These are phyloP conservation scores for Lophius piscatorius DNA, from an alignment of 2,113 vertebrate species.

Conservation along the genomic window DNA sequence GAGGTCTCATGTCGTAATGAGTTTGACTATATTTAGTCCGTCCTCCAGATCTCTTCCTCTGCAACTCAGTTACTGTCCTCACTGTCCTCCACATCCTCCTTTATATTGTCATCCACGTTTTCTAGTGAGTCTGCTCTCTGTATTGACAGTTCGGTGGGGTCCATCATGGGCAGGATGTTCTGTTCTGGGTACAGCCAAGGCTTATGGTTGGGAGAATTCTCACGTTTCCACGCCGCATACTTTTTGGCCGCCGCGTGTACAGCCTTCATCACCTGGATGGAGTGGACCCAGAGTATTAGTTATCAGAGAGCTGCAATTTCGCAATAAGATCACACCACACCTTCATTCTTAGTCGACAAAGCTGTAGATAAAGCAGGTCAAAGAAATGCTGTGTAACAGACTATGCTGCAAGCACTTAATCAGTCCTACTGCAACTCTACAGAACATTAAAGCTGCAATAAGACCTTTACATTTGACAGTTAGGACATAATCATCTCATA, in stretches of 20 bases:
- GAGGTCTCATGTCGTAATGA: conserved; percentile 21
- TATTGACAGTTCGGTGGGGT: conserved; percentile 75
- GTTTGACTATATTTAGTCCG: conserved; percentile 5
- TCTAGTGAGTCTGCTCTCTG: conserved; percentile 83
- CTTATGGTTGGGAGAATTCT: conserved; percentile 72
- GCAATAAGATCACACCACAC: conserved; percentile 14
- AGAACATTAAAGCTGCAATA: too few species aligned
- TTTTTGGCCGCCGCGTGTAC: conserved; percentile 78
- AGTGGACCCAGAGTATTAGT: not conserved
- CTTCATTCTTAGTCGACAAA: conserved; percentile 24
- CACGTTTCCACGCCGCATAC: conserved; percentile 79
- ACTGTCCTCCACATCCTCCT: conserved; percentile 58
- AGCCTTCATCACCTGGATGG: conserved; percentile 77
- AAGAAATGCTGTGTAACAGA: not conserved
- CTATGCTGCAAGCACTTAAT: not conserved
- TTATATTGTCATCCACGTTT: conserved; percentile 78
- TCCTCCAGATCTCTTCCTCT: not conserved
- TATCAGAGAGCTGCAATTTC: conserved; percentile 6
- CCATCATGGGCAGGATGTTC: conserved; percentile 76
- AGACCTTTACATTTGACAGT: too few species aligned
- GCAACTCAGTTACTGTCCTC: conserved; percentile 72
- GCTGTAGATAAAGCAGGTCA: conserved; percentile 22
- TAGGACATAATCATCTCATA: too few species aligned
- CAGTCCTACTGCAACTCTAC: not conserved
- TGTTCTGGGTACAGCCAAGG: conserved; percentile 83